Evolutionary conservation across 2,113 vertebrate species (phyloP), one percentile per base, ranked within the genome.

Genomic region (Xenopus borealis): DNA sequence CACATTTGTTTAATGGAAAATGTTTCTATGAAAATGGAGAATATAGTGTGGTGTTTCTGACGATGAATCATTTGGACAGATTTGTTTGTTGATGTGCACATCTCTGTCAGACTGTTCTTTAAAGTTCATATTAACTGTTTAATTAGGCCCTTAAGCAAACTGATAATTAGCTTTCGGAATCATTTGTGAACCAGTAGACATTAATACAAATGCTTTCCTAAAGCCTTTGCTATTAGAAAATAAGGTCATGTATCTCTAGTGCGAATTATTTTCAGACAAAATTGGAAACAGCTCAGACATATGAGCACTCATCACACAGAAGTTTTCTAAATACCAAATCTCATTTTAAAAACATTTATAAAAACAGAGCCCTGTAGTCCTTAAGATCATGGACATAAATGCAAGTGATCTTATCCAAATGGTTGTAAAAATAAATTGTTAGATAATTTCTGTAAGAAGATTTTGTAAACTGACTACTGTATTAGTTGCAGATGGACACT

Each of bases 81-180:
- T 55, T 55, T 55, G 53, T 55, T 55, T 55, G 53, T 55, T 55
- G 53, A 55, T n/a, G 53, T n/a, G 14, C 53, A 55, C 53, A 55
- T 55, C 53, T 55, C 53, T 55, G 53, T 55, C 53, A 55, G 53
- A 55, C 17, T 55, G 53, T n/a, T 55, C 53, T 55, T 55, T 16
- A 55, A 55, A 55, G 53, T 55, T 55, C 53, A 55, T 55, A 55
- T 16, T 55, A 55, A 55, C 53, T n/a, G 53, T n/a, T 55, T 55
- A 55, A 55, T 55, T 55, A n/a, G 53, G 53, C 53, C 53, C 53
- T 55, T 55, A 55, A 55, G 53, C 53, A 16, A n/a, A 55, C 53
- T n/a, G 17, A 55, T 55, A 55, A 55, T 55, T 55, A 55, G 53
- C 53, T 55, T 55, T n/a, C 18, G 53, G 53, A 55, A 16, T 55